phyloP scores from a whole-genome alignment of 2,797 vertebrate genomes.

The Melanotaenia nigrans region DNA sequence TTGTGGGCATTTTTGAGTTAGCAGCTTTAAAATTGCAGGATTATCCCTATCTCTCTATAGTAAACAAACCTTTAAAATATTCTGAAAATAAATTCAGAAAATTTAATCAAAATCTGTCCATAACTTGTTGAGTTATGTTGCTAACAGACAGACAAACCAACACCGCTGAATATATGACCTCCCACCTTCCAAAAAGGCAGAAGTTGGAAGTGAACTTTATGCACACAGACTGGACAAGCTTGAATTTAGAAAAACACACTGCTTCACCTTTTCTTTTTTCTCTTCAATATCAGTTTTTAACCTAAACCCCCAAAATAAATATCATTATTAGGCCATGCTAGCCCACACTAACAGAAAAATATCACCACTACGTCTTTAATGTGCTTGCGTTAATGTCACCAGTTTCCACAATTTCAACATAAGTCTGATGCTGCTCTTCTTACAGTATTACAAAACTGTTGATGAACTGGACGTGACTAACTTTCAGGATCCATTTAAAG shows the following conservation, averaged over 20 bases:
- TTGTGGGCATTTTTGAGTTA: too few species aligned
- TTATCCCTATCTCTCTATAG: too few species aligned
- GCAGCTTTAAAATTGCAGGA: too few species aligned
- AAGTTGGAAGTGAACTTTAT: not conserved
- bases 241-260: not conserved
- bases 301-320: not conserved
- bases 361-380: not conserved
- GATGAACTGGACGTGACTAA: constrained; percentile 13
- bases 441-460: not conserved
- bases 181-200: constrained; percentile 3
- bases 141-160: not conserved
- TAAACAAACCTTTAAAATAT: too few species aligned
- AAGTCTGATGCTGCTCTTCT: not conserved
- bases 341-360: constrained; percentile 4
- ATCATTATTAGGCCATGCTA: not conserved
- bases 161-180: too few species aligned
- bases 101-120: too few species aligned
- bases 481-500: constrained; percentile 23
- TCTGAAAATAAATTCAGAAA: too few species aligned
- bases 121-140: too few species aligned
- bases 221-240: not conserved
- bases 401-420: constrained; percentile 35
- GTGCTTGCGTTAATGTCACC: not conserved
- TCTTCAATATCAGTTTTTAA: not conserved
- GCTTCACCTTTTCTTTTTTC: not conserved